phyloP scores from a whole-genome alignment of 2,113 vertebrate species.

The Marmota flaviventris region DNA sequence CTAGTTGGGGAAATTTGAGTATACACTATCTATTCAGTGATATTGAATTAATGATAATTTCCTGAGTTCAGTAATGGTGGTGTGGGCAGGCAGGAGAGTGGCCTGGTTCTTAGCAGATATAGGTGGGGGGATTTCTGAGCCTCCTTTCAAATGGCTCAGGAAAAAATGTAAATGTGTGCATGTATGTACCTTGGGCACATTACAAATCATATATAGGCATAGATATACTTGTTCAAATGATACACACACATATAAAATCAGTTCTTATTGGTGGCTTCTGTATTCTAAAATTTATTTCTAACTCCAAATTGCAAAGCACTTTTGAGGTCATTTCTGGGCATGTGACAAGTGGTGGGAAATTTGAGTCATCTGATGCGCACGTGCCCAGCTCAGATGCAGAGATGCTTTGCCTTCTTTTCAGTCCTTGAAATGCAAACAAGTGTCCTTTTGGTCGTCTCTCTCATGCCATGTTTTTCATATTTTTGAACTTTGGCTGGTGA shows the following conservation, averaged over 20 bases:
- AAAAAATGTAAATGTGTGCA: not conserved
- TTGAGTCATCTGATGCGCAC: rapidly evolving
- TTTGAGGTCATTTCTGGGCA: not conserved
- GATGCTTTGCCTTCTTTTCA: not conserved
- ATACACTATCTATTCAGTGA: not conserved
- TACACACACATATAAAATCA: not conserved
- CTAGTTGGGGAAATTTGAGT: not conserved
- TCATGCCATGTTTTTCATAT: not conserved
- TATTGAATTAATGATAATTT: not conserved
- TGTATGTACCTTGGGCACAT: too few species aligned
- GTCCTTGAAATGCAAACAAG: not conserved
- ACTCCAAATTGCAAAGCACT: not conserved
- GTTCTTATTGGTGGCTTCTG: not conserved
- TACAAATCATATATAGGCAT: not conserved
- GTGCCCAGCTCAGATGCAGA: too few species aligned
- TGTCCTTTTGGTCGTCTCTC: not conserved
- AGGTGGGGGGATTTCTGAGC: not conserved
- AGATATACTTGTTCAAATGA: not conserved
- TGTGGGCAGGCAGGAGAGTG: rapidly evolving
- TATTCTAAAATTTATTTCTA: not conserved
- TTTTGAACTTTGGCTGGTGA: not conserved
- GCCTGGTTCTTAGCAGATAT: not conserved
- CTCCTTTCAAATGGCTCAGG: not conserved
- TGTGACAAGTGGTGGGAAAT: not conserved
- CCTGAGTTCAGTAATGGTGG: not conserved